Percentiles rank a stretch among this genome's conserved stretches.
phyloP scores from a whole-genome alignment of 2,888 invertebrate species.

The Myopa tessellatipennis region DNA sequence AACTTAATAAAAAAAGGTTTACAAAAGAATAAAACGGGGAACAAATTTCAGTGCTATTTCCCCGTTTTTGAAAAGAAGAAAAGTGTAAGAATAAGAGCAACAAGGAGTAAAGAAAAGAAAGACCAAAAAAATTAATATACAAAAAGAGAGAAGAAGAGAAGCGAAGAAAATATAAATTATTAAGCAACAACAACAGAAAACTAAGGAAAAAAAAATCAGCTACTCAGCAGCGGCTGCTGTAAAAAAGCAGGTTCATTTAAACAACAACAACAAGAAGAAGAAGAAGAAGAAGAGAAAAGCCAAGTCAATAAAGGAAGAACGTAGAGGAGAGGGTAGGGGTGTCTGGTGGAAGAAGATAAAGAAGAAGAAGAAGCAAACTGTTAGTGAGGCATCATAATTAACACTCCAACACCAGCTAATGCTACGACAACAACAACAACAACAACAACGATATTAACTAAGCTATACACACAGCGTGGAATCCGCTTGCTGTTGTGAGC shows the following conservation, averaged over 20 bases:
- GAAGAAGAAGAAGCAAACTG: background rate
- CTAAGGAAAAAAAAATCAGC: too few species aligned
- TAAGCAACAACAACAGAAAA: too few species aligned
- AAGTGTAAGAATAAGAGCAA: background rate
- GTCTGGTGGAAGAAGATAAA: background rate
- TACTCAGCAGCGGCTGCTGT: too few species aligned
- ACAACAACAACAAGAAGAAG: too few species aligned
- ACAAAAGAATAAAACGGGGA: background rate
- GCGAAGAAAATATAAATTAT: too few species aligned
- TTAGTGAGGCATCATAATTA: constrained; percentile 16
- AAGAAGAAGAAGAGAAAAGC: background rate
- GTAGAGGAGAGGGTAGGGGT: background rate
- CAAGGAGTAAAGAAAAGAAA: too few species aligned
- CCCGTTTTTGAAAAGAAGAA: background rate
- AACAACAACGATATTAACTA: background rate
- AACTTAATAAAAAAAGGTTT: background rate
- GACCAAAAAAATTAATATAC: too few species aligned
- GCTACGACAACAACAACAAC: constrained; percentile 1
- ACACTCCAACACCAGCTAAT: constrained; percentile 12
- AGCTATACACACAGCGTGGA: background rate
- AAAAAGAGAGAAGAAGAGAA: too few species aligned
- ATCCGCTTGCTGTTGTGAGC: too few species aligned
- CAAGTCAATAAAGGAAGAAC: background rate
- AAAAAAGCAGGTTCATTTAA: too few species aligned
- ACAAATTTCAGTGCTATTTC: background rate